Evolutionary conservation across 2,797 vertebrate species (phyloP), one percentile per base, ranked within the genome.

Genomic region (Hipposideros larvatus): DNA sequence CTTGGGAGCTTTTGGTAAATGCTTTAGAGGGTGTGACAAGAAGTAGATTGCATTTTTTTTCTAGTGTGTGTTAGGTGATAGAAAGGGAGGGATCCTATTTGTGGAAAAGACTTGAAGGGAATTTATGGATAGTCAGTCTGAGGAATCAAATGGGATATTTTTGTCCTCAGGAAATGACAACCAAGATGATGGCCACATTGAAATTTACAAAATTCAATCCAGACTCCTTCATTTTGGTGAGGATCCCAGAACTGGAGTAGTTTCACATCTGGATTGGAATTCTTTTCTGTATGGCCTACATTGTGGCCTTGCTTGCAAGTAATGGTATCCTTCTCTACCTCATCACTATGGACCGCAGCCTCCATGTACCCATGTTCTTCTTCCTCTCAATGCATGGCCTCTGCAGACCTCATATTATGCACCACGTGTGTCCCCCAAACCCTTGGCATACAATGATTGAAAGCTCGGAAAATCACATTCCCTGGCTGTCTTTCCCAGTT

Each of bases 401-500:
- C 24, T n/a, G 46, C 82, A 18, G 82, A 96, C 46, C 46, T 94
- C 51, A 57, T 93, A 6, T 90, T 96, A 41, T 57, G 48, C 21
- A 94, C 66, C 2, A 55, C 63, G 0, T 51, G 22, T 31, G 53
- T 96, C 4, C 91, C 65, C 41, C 94, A 94, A 84, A 94, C 46
- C 22, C 79, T 94, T 28, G 9, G 82, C 11, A 78, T 96, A 34
- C 83, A 96, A n/a, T 96, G 88, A 88, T 28, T 90, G 48, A 80
- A 88, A 75, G 15, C 73, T 63, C 66, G 41, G 5, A 43, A 51
- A 28, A 95, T 97, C 37, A 77, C 26, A 51, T 94, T 92, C 26
- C 28, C 59, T 46, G 65, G 37, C 7, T 96, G 87, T 73, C 88
- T 97, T 18, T 68, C 73, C 34, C 98, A 98, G 93, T 98, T 98